Evolutionary conservation across 2,888 invertebrate species (phyloP).

Genomic region (Trissonchulus sp.): DNA sequence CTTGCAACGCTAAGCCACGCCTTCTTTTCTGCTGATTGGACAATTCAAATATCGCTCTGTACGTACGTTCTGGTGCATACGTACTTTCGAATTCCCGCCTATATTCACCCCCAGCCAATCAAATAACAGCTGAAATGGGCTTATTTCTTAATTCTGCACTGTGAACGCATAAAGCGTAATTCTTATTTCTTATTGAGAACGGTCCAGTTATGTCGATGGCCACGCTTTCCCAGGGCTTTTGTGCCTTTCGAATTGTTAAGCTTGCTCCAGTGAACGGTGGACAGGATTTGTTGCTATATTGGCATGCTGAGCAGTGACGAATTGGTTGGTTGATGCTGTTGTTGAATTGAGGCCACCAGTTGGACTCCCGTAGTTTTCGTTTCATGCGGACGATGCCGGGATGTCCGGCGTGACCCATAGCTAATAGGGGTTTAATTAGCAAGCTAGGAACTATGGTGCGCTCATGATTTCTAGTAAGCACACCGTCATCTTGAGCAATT

Average conservation of each 20-base stretch:
- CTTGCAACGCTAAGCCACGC: too few species aligned
- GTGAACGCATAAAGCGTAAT: too few species aligned
- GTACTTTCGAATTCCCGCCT: too few species aligned
- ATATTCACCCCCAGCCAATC: too few species aligned
- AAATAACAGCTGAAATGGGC: too few species aligned
- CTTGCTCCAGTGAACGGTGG: background rate
- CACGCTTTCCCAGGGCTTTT: background rate
- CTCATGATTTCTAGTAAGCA: background rate
- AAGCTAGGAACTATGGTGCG: background rate
- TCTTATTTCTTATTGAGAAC: too few species aligned
- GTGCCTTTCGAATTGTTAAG: background rate
- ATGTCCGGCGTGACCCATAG: background rate
- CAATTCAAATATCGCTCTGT: too few species aligned
- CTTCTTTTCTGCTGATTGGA: too few species aligned
- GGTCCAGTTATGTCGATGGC: background rate
- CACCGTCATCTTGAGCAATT: background rate
- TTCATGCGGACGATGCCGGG: background rate
- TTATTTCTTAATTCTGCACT: too few species aligned
- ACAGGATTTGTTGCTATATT: background rate
- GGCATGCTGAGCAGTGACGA: background rate
- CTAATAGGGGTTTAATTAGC: background rate
- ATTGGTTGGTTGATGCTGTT: background rate
- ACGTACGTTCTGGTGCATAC: too few species aligned
- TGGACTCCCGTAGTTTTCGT: background rate
- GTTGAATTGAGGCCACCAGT: background rate